phyloP scores from a whole-genome alignment of 2,797 vertebrate genomes.

The Galago senegalensis region DNA sequence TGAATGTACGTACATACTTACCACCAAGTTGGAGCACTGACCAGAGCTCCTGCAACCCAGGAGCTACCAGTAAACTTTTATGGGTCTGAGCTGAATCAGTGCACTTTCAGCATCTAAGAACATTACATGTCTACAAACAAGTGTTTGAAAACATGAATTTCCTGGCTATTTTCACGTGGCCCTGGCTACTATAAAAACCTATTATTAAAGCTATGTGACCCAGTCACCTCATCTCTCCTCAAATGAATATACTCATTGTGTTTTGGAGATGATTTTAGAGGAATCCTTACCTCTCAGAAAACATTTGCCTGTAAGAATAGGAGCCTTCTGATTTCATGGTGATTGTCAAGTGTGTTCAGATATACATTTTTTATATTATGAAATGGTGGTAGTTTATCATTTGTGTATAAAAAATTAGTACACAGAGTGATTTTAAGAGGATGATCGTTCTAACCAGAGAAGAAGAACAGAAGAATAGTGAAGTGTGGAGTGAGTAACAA shows the following conservation, averaged over 20 bases:
- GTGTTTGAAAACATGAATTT: background rate
- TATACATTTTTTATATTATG: background rate
- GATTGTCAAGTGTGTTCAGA: background rate
- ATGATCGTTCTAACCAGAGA: background rate
- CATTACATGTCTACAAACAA: background rate
- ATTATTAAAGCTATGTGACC: background rate
- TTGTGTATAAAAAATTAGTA: conserved; percentile 13
- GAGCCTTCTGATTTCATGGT: background rate
- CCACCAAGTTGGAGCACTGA: background rate
- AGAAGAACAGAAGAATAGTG: background rate
- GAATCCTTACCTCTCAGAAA: background rate
- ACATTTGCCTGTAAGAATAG: background rate
- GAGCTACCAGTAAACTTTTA: background rate
- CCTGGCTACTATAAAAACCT: background rate
- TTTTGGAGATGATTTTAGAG: background rate
- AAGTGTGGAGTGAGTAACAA: background rate
- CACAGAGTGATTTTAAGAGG: background rate
- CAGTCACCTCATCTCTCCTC: background rate
- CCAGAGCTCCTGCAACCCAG: background rate
- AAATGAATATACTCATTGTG: background rate
- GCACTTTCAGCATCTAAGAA: background rate
- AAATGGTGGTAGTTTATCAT: background rate
- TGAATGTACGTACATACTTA: background rate
- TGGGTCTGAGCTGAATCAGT: background rate
- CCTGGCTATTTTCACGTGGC: background rate